These are phyloP conservation scores for Hirtodrosophila duncani DNA, from an alignment of 2,888 invertebrate species.

Conservation along the genomic window DNA sequence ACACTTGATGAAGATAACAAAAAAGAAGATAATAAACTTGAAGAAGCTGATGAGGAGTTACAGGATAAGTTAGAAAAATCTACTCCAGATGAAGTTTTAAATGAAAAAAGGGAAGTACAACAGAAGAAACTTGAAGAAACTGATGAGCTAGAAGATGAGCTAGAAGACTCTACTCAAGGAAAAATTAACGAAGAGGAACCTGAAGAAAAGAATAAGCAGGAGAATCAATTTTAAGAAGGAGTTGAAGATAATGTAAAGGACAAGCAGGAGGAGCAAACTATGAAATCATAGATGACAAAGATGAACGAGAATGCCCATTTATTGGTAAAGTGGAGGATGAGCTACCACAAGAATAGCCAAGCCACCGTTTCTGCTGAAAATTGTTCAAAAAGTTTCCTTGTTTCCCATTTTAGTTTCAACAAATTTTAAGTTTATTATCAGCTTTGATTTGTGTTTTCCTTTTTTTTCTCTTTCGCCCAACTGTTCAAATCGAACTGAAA, in stretches of 20 bases:
- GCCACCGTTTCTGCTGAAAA: no score
- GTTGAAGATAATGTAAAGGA: no score
- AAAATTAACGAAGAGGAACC: neutral
- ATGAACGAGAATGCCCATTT: no score
- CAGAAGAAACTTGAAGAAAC: neutral
- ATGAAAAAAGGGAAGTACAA: no score
- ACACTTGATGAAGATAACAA: no score
- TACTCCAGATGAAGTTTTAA: neutral
- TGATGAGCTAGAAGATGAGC: neutral
- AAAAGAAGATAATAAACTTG: no score
- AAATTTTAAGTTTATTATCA: conserved; percentile 8
- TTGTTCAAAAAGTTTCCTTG: neutral
- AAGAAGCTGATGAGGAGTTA: neutral
- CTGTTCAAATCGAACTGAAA: conserved; percentile 66
- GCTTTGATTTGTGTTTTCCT: conserved; percentile 22
- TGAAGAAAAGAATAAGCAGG: neutral
- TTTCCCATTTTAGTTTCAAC: neutral
- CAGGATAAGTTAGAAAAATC: no score
- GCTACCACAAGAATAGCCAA: no score
- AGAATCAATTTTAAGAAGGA: neutral
- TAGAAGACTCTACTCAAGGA: neutral
- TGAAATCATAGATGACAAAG: neutral
- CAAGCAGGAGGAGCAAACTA: no score
- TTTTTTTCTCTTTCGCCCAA: conserved; percentile 65
- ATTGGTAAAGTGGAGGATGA: no score